phyloP scores from a whole-genome alignment of 2,797 vertebrate species.

The Tolypeutes matacus region DNA sequence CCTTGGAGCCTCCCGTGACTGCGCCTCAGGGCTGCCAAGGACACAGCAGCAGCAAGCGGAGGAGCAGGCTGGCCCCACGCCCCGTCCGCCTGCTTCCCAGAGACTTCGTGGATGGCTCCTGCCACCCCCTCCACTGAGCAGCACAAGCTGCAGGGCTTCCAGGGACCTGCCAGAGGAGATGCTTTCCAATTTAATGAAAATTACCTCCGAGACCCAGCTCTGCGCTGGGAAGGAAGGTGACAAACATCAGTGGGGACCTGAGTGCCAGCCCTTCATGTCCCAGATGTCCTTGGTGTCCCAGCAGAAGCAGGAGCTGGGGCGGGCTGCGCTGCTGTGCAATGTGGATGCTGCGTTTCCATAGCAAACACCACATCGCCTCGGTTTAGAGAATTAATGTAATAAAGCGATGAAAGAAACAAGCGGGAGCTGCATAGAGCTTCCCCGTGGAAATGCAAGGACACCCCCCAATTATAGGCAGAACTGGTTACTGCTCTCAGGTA shows the following conservation, averaged over 20 bases:
- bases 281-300: not conserved
- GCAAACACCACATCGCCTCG: not conserved
- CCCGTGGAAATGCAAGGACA: not conserved
- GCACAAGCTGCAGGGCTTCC: not conserved
- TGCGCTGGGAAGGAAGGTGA: not conserved
- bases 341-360: not conserved
- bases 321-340: not conserved
- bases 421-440: not conserved
- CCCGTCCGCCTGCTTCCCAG: not conserved
- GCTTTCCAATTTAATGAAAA: conserved; percentile 2
- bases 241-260: not conserved
- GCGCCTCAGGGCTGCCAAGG: not conserved
- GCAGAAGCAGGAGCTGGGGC: not conserved
- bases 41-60: not conserved
- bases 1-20: not conserved
- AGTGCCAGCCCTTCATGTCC: not conserved
- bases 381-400: not conserved
- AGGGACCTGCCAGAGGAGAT: not conserved
- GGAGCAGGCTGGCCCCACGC: not conserved
- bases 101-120: not conserved
- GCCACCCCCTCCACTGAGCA: not conserved
- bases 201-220: not conserved
- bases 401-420: not conserved
- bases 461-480: not conserved
- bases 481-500: not conserved